These are phyloP conservation scores for Heliconius sara DNA, from an alignment of 2,888 invertebrate species.

Conservation along the genomic window DNA sequence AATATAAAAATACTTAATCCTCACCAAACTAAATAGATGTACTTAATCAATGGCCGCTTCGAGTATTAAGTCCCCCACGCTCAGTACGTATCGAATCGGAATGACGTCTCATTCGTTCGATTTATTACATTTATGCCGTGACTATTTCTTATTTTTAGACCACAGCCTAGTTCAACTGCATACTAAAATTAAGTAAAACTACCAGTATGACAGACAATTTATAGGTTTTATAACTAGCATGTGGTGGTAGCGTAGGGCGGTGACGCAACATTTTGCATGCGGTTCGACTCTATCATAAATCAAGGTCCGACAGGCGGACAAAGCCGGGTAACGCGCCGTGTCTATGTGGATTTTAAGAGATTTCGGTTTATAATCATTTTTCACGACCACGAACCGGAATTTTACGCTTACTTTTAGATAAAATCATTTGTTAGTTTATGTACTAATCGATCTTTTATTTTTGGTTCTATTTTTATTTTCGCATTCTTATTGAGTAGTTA, in stretches of 20 bases:
- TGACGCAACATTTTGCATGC: constrained; percentile 82
- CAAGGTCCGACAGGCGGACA: constrained; percentile 77
- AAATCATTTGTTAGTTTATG: constrained; percentile 45
- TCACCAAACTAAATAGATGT: constrained; percentile 70
- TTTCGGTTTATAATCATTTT: constrained; percentile 80
- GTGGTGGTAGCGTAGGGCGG: constrained; percentile 58
- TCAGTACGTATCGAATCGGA: constrained; percentile 78
- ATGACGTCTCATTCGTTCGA: constrained; percentile 81
- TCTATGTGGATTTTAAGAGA: constrained; percentile 81
- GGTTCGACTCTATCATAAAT: constrained; percentile 73
- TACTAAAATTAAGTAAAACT: constrained; percentile 17
- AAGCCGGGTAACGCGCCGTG: constrained; percentile 82
- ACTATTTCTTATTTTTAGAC: constrained; percentile 50
- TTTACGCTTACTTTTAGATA: constrained; percentile 70
- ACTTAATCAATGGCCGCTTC: constrained; percentile 76
- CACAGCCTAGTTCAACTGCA: constrained; percentile 51
- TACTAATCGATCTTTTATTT: constrained; percentile 42
- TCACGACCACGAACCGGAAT: constrained; percentile 64
- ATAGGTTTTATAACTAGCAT: constrained; percentile 48
- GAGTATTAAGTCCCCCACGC: constrained; percentile 72
- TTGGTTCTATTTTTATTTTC: constrained; percentile 11
- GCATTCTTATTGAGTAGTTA: not conserved
- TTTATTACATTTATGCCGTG: constrained; percentile 68
- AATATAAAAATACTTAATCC: constrained; percentile 61
- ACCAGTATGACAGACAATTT: constrained; percentile 45